A percentile compares a stretch with the other conserved stretches of the same genome.
Conservation (phyloP, 2,113 vertebrate species). For the crab-eating macaque (Macaca fascicularis) region T2T-MFA8v1.1 NC_088389.1:46118001-46118500, state of each 20-base stretch:
- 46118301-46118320: neutral
- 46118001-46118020: neutral
- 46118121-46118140: neutral
- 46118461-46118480: too few species aligned
- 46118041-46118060: neutral
- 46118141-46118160: neutral
- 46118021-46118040: neutral
- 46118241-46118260: neutral
- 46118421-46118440: neutral
- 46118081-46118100: neutral
- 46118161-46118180: neutral
- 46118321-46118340: neutral
- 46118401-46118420: neutral
- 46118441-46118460: too few species aligned
- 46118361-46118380: neutral
- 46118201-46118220: rapidly evolving
- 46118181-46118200: neutral
- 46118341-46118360: neutral
- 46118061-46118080: neutral
- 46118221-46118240: neutral
- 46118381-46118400: neutral
- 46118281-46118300: neutral
- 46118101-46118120: neutral
- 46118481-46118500: too few species aligned
- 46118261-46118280: neutral